Base-by-base conservation (phyloP, 2,113 vertebrate genomes). In the Saguinus imperator region DNA sequence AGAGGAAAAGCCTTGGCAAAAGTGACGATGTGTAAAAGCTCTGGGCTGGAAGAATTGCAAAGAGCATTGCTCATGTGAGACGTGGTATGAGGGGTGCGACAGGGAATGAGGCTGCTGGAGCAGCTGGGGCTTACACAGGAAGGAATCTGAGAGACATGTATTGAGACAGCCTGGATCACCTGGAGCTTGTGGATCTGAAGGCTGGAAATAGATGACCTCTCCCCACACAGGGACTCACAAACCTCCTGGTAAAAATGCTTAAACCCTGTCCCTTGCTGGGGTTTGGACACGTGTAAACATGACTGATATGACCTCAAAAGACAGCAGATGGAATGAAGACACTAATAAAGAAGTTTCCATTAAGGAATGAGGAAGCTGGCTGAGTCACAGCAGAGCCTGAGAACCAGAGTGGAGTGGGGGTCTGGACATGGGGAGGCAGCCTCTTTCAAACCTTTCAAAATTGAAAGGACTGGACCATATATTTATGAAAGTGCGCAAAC, bases 41-140 rank as follows among this genome's bases (percentile, higher is more conserved):
- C 37, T 57, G 37, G 43, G 13, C 20, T 50, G 52, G 2, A 79
- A 43, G 55, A 58, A 23, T 1, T 37, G 2, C 82, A 79, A 64
- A 48, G 32, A 37, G 20, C 10, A 40, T 0, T 25, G 2, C 75
- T 68, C 37, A 14, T 45, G 5, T 29, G 58, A 45, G 37, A 55
- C 0, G 1, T 1, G 27, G 7, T 0, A 0, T 17, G 73, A 43
- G 35, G 16, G n/a, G 6, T 6, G 35, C 1, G 14, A 7, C 43
- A 5, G n/a, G 64, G 32, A 37, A 1, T 2, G 16, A 55, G 37
- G 8, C 45, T 14, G 8, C 8, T 0, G 4, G 58, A 43, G 18
- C 20, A 5, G 27, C 64, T 35, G 1, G 35, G 8, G 32, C 12
- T 48, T 77, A 61, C 4, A 52, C 4, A n/a, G 29, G 12, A 13